phyloP scores from a whole-genome alignment of 2,797 vertebrate genomes.

The Adrianichthys oophorus region DNA sequence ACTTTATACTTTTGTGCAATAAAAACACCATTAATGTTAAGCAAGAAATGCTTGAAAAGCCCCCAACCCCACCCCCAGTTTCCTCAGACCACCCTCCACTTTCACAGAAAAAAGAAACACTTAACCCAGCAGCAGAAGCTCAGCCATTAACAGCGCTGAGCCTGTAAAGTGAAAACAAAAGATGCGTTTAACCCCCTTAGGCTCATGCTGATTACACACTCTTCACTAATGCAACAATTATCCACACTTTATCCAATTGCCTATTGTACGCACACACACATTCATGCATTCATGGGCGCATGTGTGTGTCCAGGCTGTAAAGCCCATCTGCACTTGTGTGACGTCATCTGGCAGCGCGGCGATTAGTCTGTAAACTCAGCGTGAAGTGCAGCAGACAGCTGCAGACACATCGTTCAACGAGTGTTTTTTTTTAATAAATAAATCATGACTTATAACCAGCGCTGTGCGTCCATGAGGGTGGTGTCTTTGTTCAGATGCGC shows the following conservation, averaged over 20 bases:
- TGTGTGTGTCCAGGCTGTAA: slow-evolving; percentile 29
- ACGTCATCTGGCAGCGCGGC: slow-evolving; percentile 60
- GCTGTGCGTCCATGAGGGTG: not conserved
- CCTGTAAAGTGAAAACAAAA: slow-evolving; percentile 49
- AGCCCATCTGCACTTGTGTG: slow-evolving; percentile 53
- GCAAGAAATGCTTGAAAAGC: not conserved
- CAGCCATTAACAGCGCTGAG: slow-evolving; percentile 11
- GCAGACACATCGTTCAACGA: slow-evolving; percentile 14
- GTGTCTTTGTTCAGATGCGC: slow-evolving; percentile 12
- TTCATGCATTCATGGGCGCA: not conserved
- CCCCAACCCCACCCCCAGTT: slow-evolving; percentile 20
- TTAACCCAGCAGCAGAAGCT: slow-evolving; percentile 35
- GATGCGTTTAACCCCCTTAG: slow-evolving; percentile 52
- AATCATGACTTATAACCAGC: not conserved
- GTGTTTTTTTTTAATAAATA: not conserved
- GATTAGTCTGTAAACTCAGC: slow-evolving; percentile 47
- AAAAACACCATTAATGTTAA: too few species aligned
- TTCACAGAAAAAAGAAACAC: slow-evolving; percentile 23
- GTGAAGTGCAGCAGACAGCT: slow-evolving; percentile 44
- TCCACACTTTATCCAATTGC: slow-evolving; percentile 62
- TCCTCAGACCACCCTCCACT: slow-evolving; percentile 15
- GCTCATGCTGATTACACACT: slow-evolving; percentile 60
- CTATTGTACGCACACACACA: slow-evolving; percentile 5
- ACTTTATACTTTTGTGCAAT: too few species aligned
- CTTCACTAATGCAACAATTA: slow-evolving; percentile 60